phyloP scores from a whole-genome alignment of 1,140 invertebrate genomes.

The Bicyclus anynana region DNA sequence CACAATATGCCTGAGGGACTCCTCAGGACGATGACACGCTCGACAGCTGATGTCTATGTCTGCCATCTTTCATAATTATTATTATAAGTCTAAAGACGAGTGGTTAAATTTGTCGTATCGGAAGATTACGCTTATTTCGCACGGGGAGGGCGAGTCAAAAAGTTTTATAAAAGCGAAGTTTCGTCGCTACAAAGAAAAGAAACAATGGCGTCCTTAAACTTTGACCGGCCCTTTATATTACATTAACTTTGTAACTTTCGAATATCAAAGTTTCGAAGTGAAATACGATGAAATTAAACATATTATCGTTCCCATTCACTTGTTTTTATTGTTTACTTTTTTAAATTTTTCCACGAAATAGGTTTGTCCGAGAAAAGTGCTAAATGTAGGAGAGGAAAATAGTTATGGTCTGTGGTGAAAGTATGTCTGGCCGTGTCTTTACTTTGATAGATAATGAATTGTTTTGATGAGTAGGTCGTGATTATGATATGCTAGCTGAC shows the following conservation, averaged over 20 bases:
- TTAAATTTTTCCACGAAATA: not conserved
- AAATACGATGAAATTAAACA: not conserved
- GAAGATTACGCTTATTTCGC: not conserved
- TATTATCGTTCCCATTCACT: not conserved
- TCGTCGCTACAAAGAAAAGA: not conserved
- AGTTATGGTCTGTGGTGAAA: no score
- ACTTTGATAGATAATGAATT: no score
- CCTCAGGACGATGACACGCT: no score
- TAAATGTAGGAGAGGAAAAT: no score
- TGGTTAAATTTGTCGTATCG: not conserved
- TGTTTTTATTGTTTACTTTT: not conserved
- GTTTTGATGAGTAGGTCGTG: no score
- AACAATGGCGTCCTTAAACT: constrained; percentile 1
- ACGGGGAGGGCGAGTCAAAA: not conserved
- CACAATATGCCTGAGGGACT: no score
- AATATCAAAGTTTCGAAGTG: not conserved
- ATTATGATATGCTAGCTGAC: no score
- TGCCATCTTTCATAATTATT: not conserved
- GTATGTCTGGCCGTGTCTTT: no score
- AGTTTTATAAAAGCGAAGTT: constrained; percentile 1
- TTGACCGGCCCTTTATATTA: not conserved
- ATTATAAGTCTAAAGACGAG: not conserved
- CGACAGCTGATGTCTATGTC: no score
- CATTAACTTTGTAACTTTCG: constrained; percentile 1
- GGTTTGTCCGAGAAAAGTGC: no score